Conservation (phyloP, 1,140 invertebrate species). For the Ladona fulva region DNA sequence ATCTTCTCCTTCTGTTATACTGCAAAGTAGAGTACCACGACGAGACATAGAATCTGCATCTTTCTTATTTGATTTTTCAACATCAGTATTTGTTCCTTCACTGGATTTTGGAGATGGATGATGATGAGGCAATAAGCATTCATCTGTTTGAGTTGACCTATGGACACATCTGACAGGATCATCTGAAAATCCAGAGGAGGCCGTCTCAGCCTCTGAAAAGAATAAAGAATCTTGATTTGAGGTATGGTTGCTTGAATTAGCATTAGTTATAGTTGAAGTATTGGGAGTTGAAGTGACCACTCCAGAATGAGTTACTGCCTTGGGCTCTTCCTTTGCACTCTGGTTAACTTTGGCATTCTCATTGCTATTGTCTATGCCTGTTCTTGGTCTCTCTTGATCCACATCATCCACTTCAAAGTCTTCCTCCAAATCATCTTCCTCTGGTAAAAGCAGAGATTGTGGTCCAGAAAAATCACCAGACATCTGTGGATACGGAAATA, state of each 20-base stretch:
- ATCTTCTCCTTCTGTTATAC: slow-evolving; percentile 70
- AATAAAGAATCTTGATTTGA: background rate
- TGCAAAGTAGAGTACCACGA: slow-evolving; percentile 66
- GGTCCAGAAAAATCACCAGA: slow-evolving; percentile 35
- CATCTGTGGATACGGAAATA: slow-evolving; percentile 31
- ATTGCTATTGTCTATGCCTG: background rate
- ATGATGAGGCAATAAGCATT: background rate
- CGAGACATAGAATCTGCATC: slow-evolving; percentile 48
- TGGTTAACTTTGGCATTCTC: background rate
- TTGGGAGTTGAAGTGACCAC: background rate
- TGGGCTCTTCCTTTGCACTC: background rate
- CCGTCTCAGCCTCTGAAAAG: slow-evolving; percentile 75
- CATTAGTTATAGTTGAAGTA: background rate
- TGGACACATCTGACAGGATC: slow-evolving; percentile 46
- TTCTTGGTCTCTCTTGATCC: background rate
- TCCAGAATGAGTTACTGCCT: background rate
- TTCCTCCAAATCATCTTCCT: slow-evolving; percentile 4
- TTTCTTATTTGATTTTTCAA: background rate
- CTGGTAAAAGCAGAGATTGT: background rate
- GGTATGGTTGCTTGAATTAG: background rate
- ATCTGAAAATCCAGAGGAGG: slow-evolving; percentile 72
- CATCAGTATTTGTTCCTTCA: background rate
- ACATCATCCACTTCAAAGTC: slow-evolving; percentile 18
- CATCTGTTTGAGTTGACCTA: background rate
- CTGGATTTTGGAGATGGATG: background rate